Evolutionary conservation across 2,113 vertebrate genomes (phyloP), one percentile per base, ranked within the genome.

Genomic region (Passer domesticus): DNA sequence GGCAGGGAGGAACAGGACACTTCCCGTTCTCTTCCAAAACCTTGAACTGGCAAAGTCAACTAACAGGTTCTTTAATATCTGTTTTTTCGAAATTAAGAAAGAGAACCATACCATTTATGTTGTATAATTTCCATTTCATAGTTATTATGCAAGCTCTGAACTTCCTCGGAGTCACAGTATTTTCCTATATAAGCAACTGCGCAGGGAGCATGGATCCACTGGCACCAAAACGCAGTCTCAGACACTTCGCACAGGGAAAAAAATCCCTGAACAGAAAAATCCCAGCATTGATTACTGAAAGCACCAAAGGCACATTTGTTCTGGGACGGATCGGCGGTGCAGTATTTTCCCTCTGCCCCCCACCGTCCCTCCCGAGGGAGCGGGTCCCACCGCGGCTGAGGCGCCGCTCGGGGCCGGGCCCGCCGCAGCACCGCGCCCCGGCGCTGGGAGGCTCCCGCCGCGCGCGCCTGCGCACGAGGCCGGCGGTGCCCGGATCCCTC

Each of bases 311-410:
- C 9, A 11, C 16, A 7, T 20, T 78, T 31, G 0, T 10, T 50
- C 13, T 6, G 19, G 31, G 21, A 27, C 3, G 1, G 56, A 44
- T 0, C 12, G 16, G 20, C 9, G n/a, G 2, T 2, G 11, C 37
- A 14, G 14, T 22, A 6, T 15, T 16, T 1, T 2, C 0, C 2
- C 66, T 33, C 13, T 3, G 27, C 39, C 7, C 15, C 24, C 5
- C 3, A 6, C 3, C 50, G 4, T 3, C 8, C 15, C n/a, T 8
- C 4, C 10, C 3, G 14, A 5, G 1, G 35, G 15, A 17, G 21
- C 5, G 0, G 0, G 46, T 15, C 41, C 41, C 41, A 4, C 39
- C 13, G 39, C 9, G 1, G 17, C 59, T 1, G 75, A 16, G 59
- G 59, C 16, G 35, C 49, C 13, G 49, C 43, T 44, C 43, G 16